These are phyloP conservation scores for Cirrhinus mrigala DNA, from an alignment of 2,797 vertebrate genomes.

Conservation along the genomic window DNA sequence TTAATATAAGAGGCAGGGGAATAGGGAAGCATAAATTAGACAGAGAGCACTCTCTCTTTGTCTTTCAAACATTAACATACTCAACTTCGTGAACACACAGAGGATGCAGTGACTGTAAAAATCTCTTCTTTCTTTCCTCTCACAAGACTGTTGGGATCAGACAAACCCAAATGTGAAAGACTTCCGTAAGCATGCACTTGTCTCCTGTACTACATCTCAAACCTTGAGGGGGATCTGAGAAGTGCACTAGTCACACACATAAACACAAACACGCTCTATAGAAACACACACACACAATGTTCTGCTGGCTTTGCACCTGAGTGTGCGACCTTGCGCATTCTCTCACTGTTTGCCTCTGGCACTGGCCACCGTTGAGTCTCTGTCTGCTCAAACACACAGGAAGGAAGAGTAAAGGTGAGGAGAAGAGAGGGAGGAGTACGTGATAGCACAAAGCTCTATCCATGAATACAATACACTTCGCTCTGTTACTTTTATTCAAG, in stretches of 20 bases:
- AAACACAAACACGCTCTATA: slow-evolving; percentile 17
- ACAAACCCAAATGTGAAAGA: slow-evolving; percentile 53
- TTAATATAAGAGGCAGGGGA: slow-evolving; percentile 46
- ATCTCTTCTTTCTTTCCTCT: neutral
- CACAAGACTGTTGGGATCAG: slow-evolving; percentile 38
- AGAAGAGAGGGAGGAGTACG: neutral
- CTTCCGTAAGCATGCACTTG: slow-evolving; percentile 43
- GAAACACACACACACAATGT: slow-evolving; percentile 21
- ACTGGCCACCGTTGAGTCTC: slow-evolving; percentile 28
- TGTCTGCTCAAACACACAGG: slow-evolving; percentile 9
- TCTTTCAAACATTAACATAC: slow-evolving; percentile 12
- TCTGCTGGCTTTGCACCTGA: slow-evolving; percentile 50
- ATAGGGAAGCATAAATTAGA: slow-evolving; percentile 43
- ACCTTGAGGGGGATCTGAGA: slow-evolving; percentile 44
- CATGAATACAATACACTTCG: neutral
- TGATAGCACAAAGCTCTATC: slow-evolving; percentile 4
- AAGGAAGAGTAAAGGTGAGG: neutral
- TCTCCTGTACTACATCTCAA: slow-evolving; percentile 58
- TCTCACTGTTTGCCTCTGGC: slow-evolving; percentile 49
- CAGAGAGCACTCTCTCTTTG: slow-evolving; percentile 16
- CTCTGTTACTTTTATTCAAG: neutral
- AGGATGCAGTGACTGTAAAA: slow-evolving; percentile 6
- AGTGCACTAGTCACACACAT: slow-evolving; percentile 7
- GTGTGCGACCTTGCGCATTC: slow-evolving; percentile 42
- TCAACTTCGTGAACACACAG: neutral